These are phyloP conservation scores for Acipenser oxyrinchus DNA, from an alignment of 2,797 vertebrate genomes.

Conservation along the genomic window DNA sequence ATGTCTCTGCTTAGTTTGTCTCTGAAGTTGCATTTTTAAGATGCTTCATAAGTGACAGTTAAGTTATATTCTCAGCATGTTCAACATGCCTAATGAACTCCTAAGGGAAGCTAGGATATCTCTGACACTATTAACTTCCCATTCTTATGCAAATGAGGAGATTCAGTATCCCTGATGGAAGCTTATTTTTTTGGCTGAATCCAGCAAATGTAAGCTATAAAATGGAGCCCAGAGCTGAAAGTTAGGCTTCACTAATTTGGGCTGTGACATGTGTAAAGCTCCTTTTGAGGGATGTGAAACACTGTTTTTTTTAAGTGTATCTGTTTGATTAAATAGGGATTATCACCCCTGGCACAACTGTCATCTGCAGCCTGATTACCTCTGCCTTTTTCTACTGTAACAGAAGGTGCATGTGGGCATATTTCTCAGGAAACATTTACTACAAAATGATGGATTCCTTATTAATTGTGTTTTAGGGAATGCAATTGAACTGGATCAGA, in stretches of 20 bases:
- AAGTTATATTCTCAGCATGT: slow-evolving; percentile 60
- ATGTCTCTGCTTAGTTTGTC: slow-evolving; percentile 17
- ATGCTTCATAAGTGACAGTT: slow-evolving; percentile 57
- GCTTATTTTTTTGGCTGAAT: slow-evolving; percentile 51
- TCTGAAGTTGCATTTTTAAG: slow-evolving; percentile 44
- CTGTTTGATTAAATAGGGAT: slow-evolving; percentile 46
- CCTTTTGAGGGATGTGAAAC: slow-evolving; percentile 50
- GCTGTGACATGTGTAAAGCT: slow-evolving; percentile 54
- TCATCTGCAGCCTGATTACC: slow-evolving; percentile 35
- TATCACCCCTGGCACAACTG: slow-evolving; percentile 51
- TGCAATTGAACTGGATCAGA: neutral
- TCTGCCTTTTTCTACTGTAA: slow-evolving; percentile 29
- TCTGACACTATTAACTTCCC: slow-evolving; percentile 67
- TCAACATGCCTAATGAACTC: slow-evolving; percentile 66
- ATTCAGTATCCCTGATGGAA: slow-evolving; percentile 57
- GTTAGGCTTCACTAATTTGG: slow-evolving; percentile 67
- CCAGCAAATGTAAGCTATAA: slow-evolving; percentile 53
- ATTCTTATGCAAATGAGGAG: slow-evolving; percentile 68
- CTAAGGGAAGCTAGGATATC: slow-evolving; percentile 55
- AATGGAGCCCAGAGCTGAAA: slow-evolving; percentile 59
- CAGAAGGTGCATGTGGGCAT: slow-evolving; percentile 25
- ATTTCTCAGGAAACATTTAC: slow-evolving; percentile 40
- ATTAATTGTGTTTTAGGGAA: neutral
- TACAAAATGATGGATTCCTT: slow-evolving; percentile 15
- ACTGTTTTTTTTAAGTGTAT: slow-evolving; percentile 43